A percentile compares a stretch with the other conserved stretches of the same genome.
Conservation (phyloP, 1,140 invertebrate genomes). For the Mesaphorura yosii region DNA sequence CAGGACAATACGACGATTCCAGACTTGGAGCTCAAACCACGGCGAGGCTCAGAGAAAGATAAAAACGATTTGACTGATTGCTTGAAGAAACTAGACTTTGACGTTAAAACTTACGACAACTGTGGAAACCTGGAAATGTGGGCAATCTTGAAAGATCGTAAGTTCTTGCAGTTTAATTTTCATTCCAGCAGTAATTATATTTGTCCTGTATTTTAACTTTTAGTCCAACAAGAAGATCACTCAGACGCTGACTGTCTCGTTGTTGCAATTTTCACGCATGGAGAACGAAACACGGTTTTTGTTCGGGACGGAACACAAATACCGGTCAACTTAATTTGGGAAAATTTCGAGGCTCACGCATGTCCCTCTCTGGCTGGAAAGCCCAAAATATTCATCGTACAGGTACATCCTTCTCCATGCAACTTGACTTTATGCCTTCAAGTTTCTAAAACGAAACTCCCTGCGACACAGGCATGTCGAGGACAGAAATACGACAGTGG, state of each 20-base stretch:
- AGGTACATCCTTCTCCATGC: conserved; percentile 30
- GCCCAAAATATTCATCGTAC: conserved; percentile 42
- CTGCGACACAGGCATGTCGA: conserved; percentile 43
- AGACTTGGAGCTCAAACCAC: conserved; percentile 34
- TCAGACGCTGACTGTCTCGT: conserved; percentile 39
- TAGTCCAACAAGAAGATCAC: conserved; percentile 38
- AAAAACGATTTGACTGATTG: conserved; percentile 16
- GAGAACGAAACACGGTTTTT: conserved; percentile 43
- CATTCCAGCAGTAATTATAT: too few species aligned
- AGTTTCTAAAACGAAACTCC: background rate
- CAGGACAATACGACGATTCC: conserved; percentile 27
- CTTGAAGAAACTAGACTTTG: conserved; percentile 20
- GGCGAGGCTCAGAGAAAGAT: conserved; percentile 31
- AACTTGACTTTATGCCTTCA: background rate
- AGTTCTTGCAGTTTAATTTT: background rate
- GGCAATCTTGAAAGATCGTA: conserved; percentile 6
- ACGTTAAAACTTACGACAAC: conserved; percentile 18
- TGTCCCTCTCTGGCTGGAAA: conserved; percentile 43
- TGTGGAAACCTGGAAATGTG: conserved; percentile 6
- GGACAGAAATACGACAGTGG: conserved; percentile 42
- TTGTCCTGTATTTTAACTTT: too few species aligned
- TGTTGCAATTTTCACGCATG: conserved; percentile 44
- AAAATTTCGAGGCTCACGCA: conserved; percentile 42
- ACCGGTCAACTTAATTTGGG: conserved; percentile 37
- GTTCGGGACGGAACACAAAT: conserved; percentile 39